These are phyloP conservation scores for Bhutanitis thaidina DNA, from an alignment of 2,888 invertebrate species.

Conservation along the genomic window DNA sequence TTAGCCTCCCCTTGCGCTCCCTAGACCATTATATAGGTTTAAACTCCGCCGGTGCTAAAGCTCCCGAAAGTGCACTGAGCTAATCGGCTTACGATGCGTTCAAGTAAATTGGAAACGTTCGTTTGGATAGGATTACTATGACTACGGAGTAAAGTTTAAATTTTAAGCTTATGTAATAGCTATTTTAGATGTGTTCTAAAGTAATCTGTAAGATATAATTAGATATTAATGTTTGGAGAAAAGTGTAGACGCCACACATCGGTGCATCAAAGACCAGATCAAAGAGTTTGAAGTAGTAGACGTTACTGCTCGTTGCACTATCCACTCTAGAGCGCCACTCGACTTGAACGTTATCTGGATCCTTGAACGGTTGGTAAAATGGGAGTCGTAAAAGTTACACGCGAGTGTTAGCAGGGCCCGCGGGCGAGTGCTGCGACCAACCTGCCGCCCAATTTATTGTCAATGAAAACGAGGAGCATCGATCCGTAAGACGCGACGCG, in stretches of 20 bases:
- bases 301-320: conserved; percentile 44
- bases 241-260: conserved; percentile 6
- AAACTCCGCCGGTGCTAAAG: conserved; percentile 45
- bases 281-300: conserved; percentile 59
- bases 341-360: conserved; percentile 65
- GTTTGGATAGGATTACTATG: conserved; percentile 22
- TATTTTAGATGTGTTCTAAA: too few relatives aligned
- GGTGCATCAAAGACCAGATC: conserved; percentile 41
- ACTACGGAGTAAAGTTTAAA: background rate
- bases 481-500: conserved; percentile 57
- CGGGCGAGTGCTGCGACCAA: conserved; percentile 45
- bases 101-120: conserved; percentile 46
- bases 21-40: conserved; percentile 54
- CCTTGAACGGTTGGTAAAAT: conserved; percentile 66
- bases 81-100: conserved; percentile 62
- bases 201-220: background rate
- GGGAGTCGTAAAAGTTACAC: conserved; percentile 73
- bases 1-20: conserved; percentile 47
- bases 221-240: background rate
- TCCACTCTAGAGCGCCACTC: conserved; percentile 57
- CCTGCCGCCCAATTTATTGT: conserved; percentile 61
- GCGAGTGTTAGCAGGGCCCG: conserved; percentile 57
- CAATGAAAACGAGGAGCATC: conserved; percentile 59
- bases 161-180: background rate
- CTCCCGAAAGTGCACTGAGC: conserved; percentile 45